Base-by-base conservation (phyloP, 2,113 vertebrate species). In the Eurystomus gularis region DNA sequence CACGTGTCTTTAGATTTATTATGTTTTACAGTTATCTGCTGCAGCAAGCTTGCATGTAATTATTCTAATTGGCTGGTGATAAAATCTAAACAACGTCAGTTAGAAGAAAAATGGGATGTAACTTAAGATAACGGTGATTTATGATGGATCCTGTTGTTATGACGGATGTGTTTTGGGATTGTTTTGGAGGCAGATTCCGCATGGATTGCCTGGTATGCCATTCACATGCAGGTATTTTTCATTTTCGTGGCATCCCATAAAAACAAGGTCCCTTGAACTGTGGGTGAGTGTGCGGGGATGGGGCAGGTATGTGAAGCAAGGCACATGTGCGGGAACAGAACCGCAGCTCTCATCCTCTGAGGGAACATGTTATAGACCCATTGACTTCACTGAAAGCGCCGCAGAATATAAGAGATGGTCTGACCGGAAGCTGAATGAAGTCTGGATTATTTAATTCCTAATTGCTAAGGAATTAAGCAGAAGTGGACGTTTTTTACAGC, bases 11-110 rank as follows among this genome's bases (percentile, higher is more conserved):
- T 29, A 78, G 76, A 79, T 95, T 86, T 86, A 42, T 92, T 60
- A 19, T 66, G 46, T 48, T 88, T 87, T 89, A 54, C 57, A 61
- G 73, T 79, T 91, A 66, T 91, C 77, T 95, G 66, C 83, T 72
- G 81, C 86, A 88, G 46, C 35, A 69, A 75, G 48, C 64, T 84
- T 79, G 92, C 80, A 21, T 95, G 66, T 94, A 88, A 93, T 96
- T 95, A 94, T 96, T 91, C 81, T 94, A 87, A 95, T 95, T 92
- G 81, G 83, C 77, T 79, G 65, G 17, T 89, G 92, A 97, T 95
- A 96, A 92, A 93, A 96, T 88, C 95, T 96, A 82, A 93, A 92
- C 82, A 65, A 54, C 0, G 2, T 78, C 77, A 86, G 80, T 91
- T 92, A 84, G 70, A 61, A 89, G 77, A 54, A 93, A 91, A 95